A percentile compares a stretch with the other conserved stretches of the same genome.
These are phyloP conservation scores for Cecropterus lyciades DNA, from an alignment of 1,140 invertebrate species.

Conservation along the genomic window DNA sequence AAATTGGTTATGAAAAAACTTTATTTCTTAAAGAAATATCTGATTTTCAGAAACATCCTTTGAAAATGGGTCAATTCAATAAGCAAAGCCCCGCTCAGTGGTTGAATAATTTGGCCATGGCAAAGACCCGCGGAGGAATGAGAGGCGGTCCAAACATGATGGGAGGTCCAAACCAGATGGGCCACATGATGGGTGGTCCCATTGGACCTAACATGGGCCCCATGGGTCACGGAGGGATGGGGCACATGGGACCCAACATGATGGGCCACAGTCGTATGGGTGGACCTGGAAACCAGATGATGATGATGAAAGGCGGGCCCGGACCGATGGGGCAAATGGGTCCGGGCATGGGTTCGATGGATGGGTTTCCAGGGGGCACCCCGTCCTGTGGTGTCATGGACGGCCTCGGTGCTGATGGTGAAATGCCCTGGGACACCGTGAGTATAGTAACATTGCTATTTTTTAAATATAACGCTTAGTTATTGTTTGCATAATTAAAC, in stretches of 20 bases:
- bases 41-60: slow-evolving; percentile 91
- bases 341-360: slow-evolving; percentile 80
- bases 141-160: slow-evolving; percentile 83
- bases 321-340: slow-evolving; percentile 78
- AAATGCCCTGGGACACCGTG: slow-evolving; percentile 84
- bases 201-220: slow-evolving; percentile 81
- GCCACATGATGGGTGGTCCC: slow-evolving; percentile 78
- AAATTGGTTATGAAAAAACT: too few species aligned
- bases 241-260: slow-evolving; percentile 83
- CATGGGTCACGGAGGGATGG: slow-evolving; percentile 82
- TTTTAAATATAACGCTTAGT: too few species aligned
- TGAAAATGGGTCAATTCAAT: slow-evolving; percentile 94
- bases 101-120: slow-evolving; percentile 91
- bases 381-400: slow-evolving; percentile 84
- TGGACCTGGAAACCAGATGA: slow-evolving; percentile 76
- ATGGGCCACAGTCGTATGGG: slow-evolving; percentile 78
- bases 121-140: slow-evolving; percentile 88
- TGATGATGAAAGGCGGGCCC: slow-evolving; percentile 81
- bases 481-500: too few species aligned
- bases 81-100: slow-evolving; percentile 92
- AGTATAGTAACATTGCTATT: slow-evolving; percentile 51
- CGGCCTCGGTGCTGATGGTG: slow-evolving; percentile 83
- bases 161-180: slow-evolving; percentile 77
- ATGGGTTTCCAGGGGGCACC: slow-evolving; percentile 83
- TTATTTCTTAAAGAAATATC: background rate